Evolutionary conservation across 2,888 invertebrate genomes (phyloP), one percentile per base, ranked within the genome.

Genomic region (Elysia crispata): DNA sequence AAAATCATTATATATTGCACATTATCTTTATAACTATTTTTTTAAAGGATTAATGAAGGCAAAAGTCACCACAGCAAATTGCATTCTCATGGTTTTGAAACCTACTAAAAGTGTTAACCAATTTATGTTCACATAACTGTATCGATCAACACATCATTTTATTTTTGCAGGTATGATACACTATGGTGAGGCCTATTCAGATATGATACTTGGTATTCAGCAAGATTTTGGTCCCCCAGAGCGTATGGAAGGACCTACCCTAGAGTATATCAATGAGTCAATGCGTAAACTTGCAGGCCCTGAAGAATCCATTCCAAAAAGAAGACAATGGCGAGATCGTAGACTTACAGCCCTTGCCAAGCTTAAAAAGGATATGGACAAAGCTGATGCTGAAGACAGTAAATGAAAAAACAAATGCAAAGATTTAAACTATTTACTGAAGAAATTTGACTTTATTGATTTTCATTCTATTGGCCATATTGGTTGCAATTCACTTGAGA

Each of bases 291-390:
- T 83, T 57, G 83, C 79, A 0, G 83, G 90, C 8, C 91, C 91
- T 1, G 81, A 90, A 20, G 85, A 88, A n/a, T 77, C 83, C 64
- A 77, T 91, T 11, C 81, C 83, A 3, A 85, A 86, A 23, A 82
- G 90, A 41, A 81, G 91, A 70, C 79, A 85, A 60, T 91, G 91
- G 91, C 84, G 91, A 64, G 90, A 91, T 83, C 83, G 81, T 11
- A 83, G 89, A 54, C 83, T 91, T n/a, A 86, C 89, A 0, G 87
- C 86, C n/a, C 85, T 91, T 23, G 88, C 90, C 20, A 90, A 89
- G 82, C 85, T 91, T 6, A 90, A 90, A 79, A 83, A 82, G 25
- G 85, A 88, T 20, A 77, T 89, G 76, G 83, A 86, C 28, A 69
- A 76, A 15, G 80, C 79, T 18, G 82, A 83, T 49, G 25, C 66